A percentile compares a stretch with the other conserved stretches of the same genome.
phyloP scores from a whole-genome alignment of 2,113 vertebrate species.

The Cyphomyrus discorhynchus region DNA sequence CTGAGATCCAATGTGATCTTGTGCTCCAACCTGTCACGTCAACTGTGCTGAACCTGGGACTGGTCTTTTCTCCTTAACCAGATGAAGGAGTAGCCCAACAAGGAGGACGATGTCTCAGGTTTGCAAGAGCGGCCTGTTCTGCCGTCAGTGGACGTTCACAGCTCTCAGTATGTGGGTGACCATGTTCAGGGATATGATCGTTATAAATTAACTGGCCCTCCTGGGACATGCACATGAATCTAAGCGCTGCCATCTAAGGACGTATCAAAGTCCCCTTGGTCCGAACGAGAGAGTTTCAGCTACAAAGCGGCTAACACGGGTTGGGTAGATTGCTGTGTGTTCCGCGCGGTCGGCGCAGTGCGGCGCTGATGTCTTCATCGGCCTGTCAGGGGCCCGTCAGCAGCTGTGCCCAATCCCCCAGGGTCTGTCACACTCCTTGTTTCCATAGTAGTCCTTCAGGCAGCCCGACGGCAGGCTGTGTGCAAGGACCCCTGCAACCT shows the following conservation, averaged over 20 bases:
- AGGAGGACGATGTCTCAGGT: not conserved
- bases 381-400: conserved; percentile 69
- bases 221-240: not conserved
- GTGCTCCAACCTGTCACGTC: conserved; percentile 46
- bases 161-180: not conserved
- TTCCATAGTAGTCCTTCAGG: conserved; percentile 79
- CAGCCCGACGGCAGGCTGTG: conserved; percentile 69
- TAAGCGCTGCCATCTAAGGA: not conserved
- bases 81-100: not conserved
- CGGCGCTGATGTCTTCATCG: conserved; percentile 76
- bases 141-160: not conserved
- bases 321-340: conserved; percentile 41
- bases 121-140: not conserved
- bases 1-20: conserved; percentile 29
- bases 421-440: conserved; percentile 73
- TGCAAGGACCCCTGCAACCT: conserved; percentile 71
- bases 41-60: conserved; percentile 29
- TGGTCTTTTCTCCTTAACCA: not conserved
- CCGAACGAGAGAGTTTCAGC: conserved; percentile 52
- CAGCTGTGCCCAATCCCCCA: conserved; percentile 66
- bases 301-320: conserved; percentile 62
- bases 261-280: conserved; percentile 52
- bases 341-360: conserved; percentile 46
- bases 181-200: not conserved
- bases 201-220: not conserved